A percentile compares a stretch with the other conserved stretches of the same genome.
These are phyloP conservation scores for Daubentonia madagascariensis DNA, from an alignment of 2,113 vertebrate species.

Conservation along the genomic window DNA sequence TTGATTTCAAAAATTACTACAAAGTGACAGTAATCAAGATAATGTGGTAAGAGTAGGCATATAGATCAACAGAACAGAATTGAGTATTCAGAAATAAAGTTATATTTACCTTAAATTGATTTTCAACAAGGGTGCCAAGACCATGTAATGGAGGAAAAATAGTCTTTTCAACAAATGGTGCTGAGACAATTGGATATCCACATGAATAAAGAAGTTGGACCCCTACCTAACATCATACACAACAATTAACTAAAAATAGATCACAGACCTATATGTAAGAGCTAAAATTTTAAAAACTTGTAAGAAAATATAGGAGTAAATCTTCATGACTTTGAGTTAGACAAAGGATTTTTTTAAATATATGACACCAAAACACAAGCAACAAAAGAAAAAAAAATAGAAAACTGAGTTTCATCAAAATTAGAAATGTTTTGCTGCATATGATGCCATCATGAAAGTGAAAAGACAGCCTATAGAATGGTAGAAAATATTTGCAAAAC, in stretches of 20 bases:
- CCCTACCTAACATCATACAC: not conserved
- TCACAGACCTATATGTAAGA: not conserved
- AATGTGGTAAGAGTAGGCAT: not conserved
- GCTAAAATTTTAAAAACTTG: constrained; percentile 1
- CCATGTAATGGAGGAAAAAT: not conserved
- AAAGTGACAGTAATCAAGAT: constrained; percentile 39
- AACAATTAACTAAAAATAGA: not conserved
- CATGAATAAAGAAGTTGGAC: not conserved
- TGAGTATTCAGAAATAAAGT: not conserved
- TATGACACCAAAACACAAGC: not conserved
- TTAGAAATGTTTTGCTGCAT: not conserved
- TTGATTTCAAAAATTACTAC: constrained; percentile 17
- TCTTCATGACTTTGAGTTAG: not conserved
- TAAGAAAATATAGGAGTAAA: not conserved
- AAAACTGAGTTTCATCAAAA: not conserved
- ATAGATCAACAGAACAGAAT: not conserved
- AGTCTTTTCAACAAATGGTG: not conserved
- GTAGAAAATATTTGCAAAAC: constrained; percentile 23
- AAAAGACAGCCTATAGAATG: not conserved
- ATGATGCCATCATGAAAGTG: not conserved
- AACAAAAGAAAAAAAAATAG: not conserved
- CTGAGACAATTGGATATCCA: not conserved
- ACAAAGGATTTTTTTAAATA: constrained; percentile 5
- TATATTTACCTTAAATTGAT: not conserved
- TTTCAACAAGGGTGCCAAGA: not conserved